These are phyloP conservation scores for Podarcis muralis DNA, from an alignment of 2,113 vertebrate genomes.

Conservation along the genomic window DNA sequence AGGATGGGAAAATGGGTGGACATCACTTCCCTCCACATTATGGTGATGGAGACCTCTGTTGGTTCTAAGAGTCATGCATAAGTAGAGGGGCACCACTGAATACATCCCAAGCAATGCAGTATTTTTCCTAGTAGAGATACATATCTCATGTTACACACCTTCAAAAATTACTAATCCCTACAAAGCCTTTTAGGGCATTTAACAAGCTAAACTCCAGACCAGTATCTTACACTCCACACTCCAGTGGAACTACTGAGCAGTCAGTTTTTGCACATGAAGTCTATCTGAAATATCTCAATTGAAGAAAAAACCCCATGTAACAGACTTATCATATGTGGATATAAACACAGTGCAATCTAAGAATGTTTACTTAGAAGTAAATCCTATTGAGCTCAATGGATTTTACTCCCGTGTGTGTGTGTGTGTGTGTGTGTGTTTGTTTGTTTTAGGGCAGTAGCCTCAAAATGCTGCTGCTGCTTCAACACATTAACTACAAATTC, in stretches of 20 bases:
- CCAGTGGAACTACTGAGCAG: neutral
- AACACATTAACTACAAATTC: neutral
- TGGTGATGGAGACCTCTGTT: neutral
- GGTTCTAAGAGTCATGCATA: neutral
- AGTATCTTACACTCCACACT: neutral
- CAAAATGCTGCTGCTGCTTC: neutral
- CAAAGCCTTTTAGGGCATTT: neutral
- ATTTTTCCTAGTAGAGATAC: neutral
- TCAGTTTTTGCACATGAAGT: neutral
- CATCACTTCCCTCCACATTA: neutral
- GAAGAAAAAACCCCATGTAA: neutral
- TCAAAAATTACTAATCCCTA: neutral
- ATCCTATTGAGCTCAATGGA: neutral
- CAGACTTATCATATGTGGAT: neutral
- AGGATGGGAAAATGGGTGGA: neutral
- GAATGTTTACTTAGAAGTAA: neutral
- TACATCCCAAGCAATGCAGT: neutral
- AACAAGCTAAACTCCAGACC: neutral
- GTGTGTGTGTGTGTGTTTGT: too few relatives aligned
- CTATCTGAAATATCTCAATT: neutral
- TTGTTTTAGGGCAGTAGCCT: neutral
- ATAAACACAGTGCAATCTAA: neutral
- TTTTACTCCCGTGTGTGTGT: neutral
- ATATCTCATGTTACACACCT: neutral
- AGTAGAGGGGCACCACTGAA: neutral